phyloP scores from a whole-genome alignment of 2,797 vertebrate species.

The Erethizon dorsatum region DNA sequence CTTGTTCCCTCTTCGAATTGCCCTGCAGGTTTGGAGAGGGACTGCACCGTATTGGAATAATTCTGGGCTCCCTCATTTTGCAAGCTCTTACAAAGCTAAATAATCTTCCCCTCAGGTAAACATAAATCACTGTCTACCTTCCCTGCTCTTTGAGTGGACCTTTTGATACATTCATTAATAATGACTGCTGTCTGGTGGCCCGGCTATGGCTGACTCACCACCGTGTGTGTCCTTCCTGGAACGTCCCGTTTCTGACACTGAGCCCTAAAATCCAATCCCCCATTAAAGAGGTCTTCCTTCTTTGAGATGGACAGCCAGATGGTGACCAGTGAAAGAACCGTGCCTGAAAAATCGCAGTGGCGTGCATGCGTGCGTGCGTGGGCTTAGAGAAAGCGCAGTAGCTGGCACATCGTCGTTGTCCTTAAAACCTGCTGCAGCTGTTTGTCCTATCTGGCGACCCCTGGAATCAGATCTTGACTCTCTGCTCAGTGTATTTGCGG shows the following conservation, averaged over 20 bases:
- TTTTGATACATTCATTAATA: conserved; percentile 83
- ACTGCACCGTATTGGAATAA: neutral
- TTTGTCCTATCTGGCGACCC: neutral
- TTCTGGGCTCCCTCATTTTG: conserved; percentile 64
- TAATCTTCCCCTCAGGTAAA: conserved; percentile 77
- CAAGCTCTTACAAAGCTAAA: conserved; percentile 76
- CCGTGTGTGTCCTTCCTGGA: conserved; percentile 50
- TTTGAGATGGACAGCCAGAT: neutral
- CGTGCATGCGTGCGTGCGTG: accelerated
- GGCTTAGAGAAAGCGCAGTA: neutral
- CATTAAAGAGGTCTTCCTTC: conserved; percentile 8
- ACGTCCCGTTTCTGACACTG: conserved; percentile 55
- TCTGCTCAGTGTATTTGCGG: neutral
- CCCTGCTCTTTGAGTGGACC: conserved; percentile 74
- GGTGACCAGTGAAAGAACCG: neutral
- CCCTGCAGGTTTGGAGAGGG: neutral
- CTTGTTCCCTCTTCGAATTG: neutral
- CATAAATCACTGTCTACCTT: conserved; percentile 80
- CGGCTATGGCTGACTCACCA: conserved; percentile 61
- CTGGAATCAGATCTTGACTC: neutral
- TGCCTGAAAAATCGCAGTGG: neutral
- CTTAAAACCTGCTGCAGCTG: neutral
- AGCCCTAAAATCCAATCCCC: neutral
- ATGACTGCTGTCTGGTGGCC: conserved; percentile 70
- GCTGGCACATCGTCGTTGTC: accelerated